Evolutionary conservation across 92 coral and sea anemone species (phyloP).

Genomic region (Diadumene lineata): DNA sequence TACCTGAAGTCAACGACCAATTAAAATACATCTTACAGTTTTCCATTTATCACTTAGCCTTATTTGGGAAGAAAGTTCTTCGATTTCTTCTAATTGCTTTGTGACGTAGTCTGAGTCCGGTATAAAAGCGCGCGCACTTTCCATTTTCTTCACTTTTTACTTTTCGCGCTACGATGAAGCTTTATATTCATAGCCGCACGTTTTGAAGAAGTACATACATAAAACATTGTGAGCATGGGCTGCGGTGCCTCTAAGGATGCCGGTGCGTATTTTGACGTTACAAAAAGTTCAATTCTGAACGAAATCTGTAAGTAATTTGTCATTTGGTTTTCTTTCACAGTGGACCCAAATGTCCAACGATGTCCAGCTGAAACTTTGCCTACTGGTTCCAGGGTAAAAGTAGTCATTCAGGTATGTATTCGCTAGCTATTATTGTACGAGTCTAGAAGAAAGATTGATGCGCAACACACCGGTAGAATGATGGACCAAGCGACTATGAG

Average conservation of each 20-base stretch:
- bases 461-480: no score
- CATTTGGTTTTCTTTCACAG: neutral
- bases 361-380: neutral
- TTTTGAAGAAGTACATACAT: neutral
- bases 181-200: neutral
- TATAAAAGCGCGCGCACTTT: neutral
- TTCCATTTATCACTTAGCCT: neutral
- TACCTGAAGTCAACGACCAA: neutral
- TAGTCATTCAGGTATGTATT: neutral
- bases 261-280: neutral
- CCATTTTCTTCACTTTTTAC: neutral
- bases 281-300: neutral
- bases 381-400: neutral
- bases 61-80: neutral
- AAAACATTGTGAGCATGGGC: neutral
- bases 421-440: neutral
- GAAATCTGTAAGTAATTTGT: neutral
- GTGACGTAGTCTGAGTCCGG: neutral
- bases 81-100: neutral
- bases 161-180: neutral
- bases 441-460: no score
- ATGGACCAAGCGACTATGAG: no score
- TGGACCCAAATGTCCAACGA: neutral
- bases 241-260: neutral
- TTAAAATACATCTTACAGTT: neutral